A percentile compares a stretch with the other conserved stretches of the same genome.
Evolutionary conservation across 2,888 invertebrate species (phyloP).

Genomic region (Julus scanicus): DNA sequence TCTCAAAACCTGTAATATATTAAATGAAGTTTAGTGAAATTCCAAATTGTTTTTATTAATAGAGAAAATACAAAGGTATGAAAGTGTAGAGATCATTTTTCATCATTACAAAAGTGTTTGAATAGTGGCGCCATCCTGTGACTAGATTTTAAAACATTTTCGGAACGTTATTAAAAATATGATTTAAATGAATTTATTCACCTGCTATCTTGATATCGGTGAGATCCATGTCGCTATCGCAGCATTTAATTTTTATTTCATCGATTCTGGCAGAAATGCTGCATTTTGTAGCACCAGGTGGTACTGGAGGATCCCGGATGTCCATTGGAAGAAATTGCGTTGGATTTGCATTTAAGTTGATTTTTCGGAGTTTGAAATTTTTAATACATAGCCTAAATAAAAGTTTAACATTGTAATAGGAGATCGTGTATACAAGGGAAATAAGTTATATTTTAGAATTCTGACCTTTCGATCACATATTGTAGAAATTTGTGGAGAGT

Average conservation of each 20-base stretch:
- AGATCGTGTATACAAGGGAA: background rate
- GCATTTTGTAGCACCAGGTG: slow-evolving; percentile 80
- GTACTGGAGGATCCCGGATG: slow-evolving; percentile 76
- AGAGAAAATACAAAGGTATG: no score
- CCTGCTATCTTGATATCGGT: slow-evolving; percentile 73
- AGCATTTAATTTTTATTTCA: slow-evolving; percentile 74
- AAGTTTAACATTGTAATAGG: background rate
- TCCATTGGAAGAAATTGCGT: slow-evolving; percentile 57
- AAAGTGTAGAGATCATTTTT: background rate
- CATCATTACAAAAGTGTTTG: background rate
- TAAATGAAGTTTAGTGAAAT: no score
- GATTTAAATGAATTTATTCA: slow-evolving; percentile 59
- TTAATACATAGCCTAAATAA: slow-evolving; percentile 43
- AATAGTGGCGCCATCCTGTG: background rate
- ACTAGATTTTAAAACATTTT: background rate
- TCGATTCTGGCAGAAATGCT: slow-evolving; percentile 77
- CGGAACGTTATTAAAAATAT: background rate
- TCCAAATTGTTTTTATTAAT: no score
- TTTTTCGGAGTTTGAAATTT: slow-evolving; percentile 54
- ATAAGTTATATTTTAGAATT: background rate
- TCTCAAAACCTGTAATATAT: slow-evolving; percentile 74
- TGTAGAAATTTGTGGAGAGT: slow-evolving; percentile 77
- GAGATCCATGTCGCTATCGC: slow-evolving; percentile 78
- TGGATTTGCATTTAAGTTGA: slow-evolving; percentile 45
- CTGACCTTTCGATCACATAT: slow-evolving; percentile 70